Base-by-base conservation (phyloP, 2,888 invertebrate genomes). In the Dysmachus trigonus region DNA sequence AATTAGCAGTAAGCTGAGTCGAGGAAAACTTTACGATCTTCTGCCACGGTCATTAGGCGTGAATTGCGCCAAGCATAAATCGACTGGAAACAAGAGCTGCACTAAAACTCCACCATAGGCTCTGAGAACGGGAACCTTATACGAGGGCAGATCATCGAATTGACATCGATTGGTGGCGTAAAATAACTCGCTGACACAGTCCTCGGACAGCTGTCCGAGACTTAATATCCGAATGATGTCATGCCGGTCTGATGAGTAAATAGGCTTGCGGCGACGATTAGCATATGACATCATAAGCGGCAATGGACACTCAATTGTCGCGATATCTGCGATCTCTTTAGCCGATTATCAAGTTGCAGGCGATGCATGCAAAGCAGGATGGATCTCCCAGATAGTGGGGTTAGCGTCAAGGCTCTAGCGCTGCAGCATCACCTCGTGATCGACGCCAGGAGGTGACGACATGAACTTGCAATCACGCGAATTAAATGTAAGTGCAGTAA, bases 391-490 rank as follows among this genome's bases (percentile, higher is more conserved):
- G 22, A 62, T 62, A 8, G 62, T 22, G 8, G 8, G 8, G 8
- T 1, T 7, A 22, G 22, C 27, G 27, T 27, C 62, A 62, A 62
- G 62, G 62, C 22, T 2, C 41, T 41, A 51, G 31, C 38, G 35
- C 38, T 22, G 7, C 7, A n/a, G 31, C 51, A 30, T 76, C 76
- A 76, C 27, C 13, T 51, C 79, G 47, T 79, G 79, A 79, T 79
- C 47, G 35, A 51, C 79, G 79, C 79, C 33, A 79, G 51, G 15
- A 79, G 79, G 51, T 79, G 79, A 79, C 79, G 79, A 53, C 47
- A 51, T 79, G 79, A 79, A 51, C 79, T 79, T 79, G 51, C 51
- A 79, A 79, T 79, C 27, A 79, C 62, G 62, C 27, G 62, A 62
- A 62, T 62, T 27, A 22, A 22, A 22, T 62, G 62, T 27, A 62